Evolutionary conservation across 2,888 invertebrate species (phyloP).

Genomic region (Rhynchonema sp.): DNA sequence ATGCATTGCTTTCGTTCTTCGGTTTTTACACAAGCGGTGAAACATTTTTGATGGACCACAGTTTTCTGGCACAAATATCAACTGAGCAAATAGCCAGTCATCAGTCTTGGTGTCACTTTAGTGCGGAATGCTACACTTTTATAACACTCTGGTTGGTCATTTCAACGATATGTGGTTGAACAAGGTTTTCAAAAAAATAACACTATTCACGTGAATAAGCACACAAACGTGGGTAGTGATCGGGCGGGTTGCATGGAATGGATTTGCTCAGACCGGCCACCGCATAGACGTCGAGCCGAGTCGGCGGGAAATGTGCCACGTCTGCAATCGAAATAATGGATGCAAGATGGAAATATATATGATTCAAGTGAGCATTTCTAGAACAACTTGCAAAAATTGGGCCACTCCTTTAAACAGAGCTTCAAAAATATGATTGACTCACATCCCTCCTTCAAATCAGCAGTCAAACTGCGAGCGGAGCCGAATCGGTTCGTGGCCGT

Average conservation of each 20-base stretch:
- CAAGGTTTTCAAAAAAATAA: not conserved
- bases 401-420: no score
- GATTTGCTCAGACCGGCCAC: not conserved
- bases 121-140: no score
- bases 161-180: no score
- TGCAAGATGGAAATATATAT: not conserved
- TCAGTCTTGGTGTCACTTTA: no score
- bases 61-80: no score
- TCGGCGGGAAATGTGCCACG: constrained; percentile 2
- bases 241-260: constrained; percentile 2
- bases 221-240: constrained; percentile 6
- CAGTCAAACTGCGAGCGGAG: not conserved
- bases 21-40: not conserved
- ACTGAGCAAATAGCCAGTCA: no score
- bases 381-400: no score
- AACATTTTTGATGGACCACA: not conserved
- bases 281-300: constrained; percentile 5
- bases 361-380: no score
- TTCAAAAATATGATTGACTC: not conserved
- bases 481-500: not conserved
- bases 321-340: constrained; percentile 5
- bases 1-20: not conserved
- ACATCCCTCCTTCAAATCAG: not conserved
- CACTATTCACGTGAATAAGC: no score
- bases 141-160: no score